Conservation (phyloP, 2,797 vertebrate species). For the Bufotes viridis region DNA sequence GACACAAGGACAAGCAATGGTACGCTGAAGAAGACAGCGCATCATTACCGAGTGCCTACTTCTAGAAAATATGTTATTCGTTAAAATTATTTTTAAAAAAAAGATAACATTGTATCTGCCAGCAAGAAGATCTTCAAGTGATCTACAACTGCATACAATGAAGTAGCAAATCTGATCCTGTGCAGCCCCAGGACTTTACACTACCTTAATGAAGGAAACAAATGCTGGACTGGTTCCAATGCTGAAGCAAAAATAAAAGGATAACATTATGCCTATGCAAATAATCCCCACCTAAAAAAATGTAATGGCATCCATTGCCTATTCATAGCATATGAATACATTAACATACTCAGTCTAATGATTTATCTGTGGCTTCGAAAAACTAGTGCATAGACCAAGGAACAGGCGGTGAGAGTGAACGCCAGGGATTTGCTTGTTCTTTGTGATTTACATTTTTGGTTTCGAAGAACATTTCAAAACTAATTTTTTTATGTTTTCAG, state of each 20-base stretch:
- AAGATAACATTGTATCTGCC: slow-evolving; percentile 24
- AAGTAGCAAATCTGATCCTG: slow-evolving; percentile 44
- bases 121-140: slow-evolving; percentile 34
- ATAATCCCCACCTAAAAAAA: slow-evolving; percentile 42
- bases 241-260: slow-evolving; percentile 29
- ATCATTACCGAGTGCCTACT: neutral
- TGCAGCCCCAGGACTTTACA: slow-evolving; percentile 49
- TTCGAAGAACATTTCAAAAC: neutral
- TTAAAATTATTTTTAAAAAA: slow-evolving; percentile 23
- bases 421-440: neutral
- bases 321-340: slow-evolving; percentile 50
- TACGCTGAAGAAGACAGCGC: neutral
- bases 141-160: slow-evolving; percentile 39
- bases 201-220: slow-evolving; percentile 46
- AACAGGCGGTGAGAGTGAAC: slow-evolving; percentile 3
- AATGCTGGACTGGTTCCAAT: slow-evolving; percentile 48
- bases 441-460: slow-evolving; percentile 12
- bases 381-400: slow-evolving; percentile 31
- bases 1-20: neutral
- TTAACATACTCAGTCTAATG: slow-evolving; percentile 20
- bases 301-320: slow-evolving; percentile 22
- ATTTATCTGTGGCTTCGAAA: slow-evolving; percentile 29
- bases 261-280: slow-evolving; percentile 45
- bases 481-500: neutral
- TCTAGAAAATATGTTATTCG: slow-evolving; percentile 19